phyloP scores from a whole-genome alignment of 2,888 invertebrate genomes.

The Malthinus seriepunctatus region DNA sequence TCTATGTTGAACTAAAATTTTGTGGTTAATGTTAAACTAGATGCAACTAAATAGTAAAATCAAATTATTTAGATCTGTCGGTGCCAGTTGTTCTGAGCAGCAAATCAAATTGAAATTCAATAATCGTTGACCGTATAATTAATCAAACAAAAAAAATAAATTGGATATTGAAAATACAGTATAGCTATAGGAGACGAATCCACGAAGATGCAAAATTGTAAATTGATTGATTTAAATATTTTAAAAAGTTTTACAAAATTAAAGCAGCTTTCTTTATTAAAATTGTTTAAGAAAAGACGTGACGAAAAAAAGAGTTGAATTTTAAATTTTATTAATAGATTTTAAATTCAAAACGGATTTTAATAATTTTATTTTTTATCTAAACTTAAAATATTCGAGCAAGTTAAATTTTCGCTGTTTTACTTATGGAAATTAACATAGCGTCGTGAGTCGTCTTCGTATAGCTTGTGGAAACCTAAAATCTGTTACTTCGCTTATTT shows the following conservation, averaged over 20 bases:
- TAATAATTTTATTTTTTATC: conserved; percentile 31
- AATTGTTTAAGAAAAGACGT: too few relatives aligned
- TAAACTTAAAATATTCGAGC: conserved; percentile 30
- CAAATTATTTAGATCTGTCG: conserved; percentile 27
- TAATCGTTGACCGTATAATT: conserved; percentile 31
- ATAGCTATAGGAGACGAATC: not conserved
- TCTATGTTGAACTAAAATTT: conserved; percentile 13
- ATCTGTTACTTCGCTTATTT: conserved; percentile 21
- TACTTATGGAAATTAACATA: conserved; percentile 29
- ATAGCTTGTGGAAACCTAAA: conserved; percentile 15
- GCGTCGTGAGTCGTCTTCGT: conserved; percentile 16
- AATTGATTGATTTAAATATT: too few relatives aligned
- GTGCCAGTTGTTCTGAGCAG: conserved; percentile 22
- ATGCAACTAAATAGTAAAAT: conserved; percentile 23
- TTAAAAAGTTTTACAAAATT: too few relatives aligned
- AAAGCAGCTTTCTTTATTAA: too few relatives aligned
- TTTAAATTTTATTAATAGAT: conserved; percentile 5
- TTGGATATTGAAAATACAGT: conserved; percentile 30
- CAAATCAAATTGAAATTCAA: conserved; percentile 29
- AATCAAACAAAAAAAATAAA: conserved; percentile 32
- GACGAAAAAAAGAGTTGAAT: too few relatives aligned
- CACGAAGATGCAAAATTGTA: too few relatives aligned
- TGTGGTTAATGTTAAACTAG: conserved; percentile 19
- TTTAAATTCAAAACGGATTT: conserved; percentile 22
- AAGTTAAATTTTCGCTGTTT: conserved; percentile 24